A percentile compares a stretch with the other conserved stretches of the same genome.
These are phyloP conservation scores for Melanaphis sacchari DNA, from an alignment of 1,140 invertebrate genomes.

Conservation along the genomic window DNA sequence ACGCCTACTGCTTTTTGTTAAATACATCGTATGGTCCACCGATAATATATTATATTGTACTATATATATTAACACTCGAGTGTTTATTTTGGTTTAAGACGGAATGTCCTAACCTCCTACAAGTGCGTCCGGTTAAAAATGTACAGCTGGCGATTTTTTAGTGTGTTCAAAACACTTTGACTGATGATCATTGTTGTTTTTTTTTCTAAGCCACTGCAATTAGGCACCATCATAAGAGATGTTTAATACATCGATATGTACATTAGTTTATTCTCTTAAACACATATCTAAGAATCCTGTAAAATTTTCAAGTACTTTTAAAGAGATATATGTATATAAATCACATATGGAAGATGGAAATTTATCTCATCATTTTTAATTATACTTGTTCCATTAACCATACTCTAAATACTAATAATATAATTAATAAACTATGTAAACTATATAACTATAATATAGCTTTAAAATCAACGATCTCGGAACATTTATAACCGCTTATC, in stretches of 20 bases:
- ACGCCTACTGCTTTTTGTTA: constrained; percentile 21
- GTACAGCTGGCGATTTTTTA: constrained; percentile 38
- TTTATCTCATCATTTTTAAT: not conserved
- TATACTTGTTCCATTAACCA: not conserved
- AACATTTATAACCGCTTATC: not conserved
- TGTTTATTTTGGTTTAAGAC: constrained; percentile 24
- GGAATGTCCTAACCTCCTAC: not conserved
- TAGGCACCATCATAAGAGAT: not conserved
- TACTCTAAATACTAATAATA: not conserved
- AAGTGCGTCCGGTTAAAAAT: constrained; percentile 29
- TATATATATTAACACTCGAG: not conserved
- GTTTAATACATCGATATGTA: not conserved
- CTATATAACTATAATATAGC: not conserved
- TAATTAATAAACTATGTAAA: not conserved
- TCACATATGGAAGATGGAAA: not conserved
- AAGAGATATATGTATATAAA: not conserved
- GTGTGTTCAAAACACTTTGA: constrained; percentile 35
- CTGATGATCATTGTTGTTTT: constrained; percentile 39
- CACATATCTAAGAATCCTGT: not conserved
- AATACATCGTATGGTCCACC: not conserved
- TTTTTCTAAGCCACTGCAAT: not conserved
- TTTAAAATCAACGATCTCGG: not conserved
- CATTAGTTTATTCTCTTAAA: not conserved
- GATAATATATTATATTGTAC: not conserved
- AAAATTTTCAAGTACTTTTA: constrained; percentile 4